These are phyloP conservation scores for Lampropteryx suffumata DNA, from an alignment of 2,888 invertebrate genomes.

Conservation along the genomic window DNA sequence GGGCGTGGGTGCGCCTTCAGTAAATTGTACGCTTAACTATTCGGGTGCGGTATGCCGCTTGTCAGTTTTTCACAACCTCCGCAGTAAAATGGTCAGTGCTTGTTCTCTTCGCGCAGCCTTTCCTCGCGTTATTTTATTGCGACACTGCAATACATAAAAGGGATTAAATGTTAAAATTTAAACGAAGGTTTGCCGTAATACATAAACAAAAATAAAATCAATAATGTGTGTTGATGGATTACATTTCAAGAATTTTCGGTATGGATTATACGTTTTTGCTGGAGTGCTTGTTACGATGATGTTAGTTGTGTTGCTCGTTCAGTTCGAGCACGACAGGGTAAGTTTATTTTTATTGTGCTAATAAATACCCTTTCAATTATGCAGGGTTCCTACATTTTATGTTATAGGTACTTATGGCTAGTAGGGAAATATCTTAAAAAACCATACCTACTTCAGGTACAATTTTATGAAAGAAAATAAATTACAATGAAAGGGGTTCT, in stretches of 20 bases:
- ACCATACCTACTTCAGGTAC: no score
- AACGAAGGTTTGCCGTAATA: no score
- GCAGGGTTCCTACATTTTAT: no score
- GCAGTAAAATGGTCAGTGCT: conserved; percentile 10
- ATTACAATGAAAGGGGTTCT: no score
- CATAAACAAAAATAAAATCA: background rate
- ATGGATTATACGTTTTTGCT: conserved; percentile 15
- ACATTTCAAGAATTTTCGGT: conserved; percentile 9
- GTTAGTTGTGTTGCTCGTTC: conserved; percentile 12
- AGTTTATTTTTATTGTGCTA: no score
- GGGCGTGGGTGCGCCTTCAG: conserved; percentile 2
- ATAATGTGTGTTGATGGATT: conserved; percentile 15
- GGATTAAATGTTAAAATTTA: background rate
- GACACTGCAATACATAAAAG: conserved; percentile 2
- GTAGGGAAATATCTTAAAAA: no score
- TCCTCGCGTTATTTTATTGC: conserved; percentile 12
- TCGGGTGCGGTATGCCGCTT: conserved; percentile 16
- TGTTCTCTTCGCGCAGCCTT: conserved; percentile 5
- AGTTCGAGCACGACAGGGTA: conserved; percentile 14
- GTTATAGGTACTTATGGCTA: no score
- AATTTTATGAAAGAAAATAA: no score
- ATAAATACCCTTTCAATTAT: no score
- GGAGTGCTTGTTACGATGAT: conserved; percentile 7
- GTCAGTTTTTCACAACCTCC: conserved; percentile 14
- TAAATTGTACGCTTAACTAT: conserved; percentile 9